A percentile compares a stretch with the other conserved stretches of the same genome.
phyloP scores from a whole-genome alignment of 2,797 vertebrate genomes.

The Dendrocincla tyrannina region DNA sequence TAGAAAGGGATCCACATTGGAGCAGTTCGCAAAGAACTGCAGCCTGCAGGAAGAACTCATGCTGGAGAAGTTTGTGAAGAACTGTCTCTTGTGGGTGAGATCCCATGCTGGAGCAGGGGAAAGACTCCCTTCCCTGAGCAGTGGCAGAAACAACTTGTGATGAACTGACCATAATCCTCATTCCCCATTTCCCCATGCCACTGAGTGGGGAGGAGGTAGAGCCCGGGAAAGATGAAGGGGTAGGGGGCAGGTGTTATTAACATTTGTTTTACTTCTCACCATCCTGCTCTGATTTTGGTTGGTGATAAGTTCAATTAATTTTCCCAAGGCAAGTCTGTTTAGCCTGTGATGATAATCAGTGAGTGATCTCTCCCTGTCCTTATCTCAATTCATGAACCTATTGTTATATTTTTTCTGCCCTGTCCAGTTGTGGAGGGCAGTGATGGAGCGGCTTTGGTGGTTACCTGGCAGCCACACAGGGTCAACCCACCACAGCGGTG shows the following conservation, averaged over 20 bases:
- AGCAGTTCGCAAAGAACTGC: neutral
- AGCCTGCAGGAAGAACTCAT: neutral
- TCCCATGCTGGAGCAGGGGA: neutral
- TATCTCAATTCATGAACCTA: neutral
- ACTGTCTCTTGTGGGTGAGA: neutral
- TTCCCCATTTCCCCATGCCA: neutral
- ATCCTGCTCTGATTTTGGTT: neutral
- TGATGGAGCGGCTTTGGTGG: neutral
- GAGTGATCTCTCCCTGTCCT: neutral
- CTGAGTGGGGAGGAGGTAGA: neutral
- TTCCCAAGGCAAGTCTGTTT: neutral
- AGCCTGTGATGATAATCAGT: fast-evolving
- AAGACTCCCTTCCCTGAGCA: neutral
- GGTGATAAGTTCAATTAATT: neutral
- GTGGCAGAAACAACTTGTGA: neutral
- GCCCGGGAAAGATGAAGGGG: neutral
- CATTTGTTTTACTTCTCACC: neutral
- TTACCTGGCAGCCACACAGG: neutral
- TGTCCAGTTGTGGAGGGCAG: neutral
- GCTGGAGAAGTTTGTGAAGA: neutral
- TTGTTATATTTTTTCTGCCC: neutral
- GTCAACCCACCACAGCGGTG: neutral
- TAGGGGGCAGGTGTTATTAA: neutral
- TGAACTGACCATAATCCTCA: neutral
- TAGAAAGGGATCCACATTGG: neutral